Evolutionary conservation across 2,113 vertebrate species (phyloP).

Genomic region (Pituophis catenifer): DNA sequence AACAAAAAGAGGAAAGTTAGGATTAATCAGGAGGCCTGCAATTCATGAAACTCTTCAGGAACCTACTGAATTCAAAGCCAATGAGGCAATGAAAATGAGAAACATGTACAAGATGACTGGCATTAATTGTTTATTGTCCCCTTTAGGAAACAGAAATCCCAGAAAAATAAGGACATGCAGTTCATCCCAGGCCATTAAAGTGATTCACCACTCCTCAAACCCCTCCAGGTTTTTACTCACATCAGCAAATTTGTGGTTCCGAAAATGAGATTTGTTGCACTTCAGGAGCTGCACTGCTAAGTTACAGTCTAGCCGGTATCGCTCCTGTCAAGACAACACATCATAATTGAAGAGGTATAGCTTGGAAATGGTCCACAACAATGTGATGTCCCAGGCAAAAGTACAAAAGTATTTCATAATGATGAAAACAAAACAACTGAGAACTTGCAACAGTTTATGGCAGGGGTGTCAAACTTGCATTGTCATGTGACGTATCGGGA

Average conservation of each 20-base stretch:
- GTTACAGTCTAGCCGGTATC: conserved; percentile 96
- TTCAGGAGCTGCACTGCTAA: conserved; percentile 96
- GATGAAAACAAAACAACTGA: neutral
- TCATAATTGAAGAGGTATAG: neutral
- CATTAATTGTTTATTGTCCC: conserved; percentile 21
- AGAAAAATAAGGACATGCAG: neutral
- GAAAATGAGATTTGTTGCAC: conserved; percentile 99
- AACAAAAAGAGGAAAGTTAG: conserved; percentile 21
- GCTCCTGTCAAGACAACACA: conserved; percentile 77
- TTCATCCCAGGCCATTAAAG: neutral
- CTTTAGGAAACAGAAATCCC: conserved; percentile 16
- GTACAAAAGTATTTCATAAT: neutral
- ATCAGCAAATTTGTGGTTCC: conserved; percentile 97
- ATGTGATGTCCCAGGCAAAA: neutral
- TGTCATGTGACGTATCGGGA: too few species aligned
- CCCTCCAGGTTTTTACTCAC: conserved; percentile 74
- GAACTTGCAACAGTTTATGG: neutral
- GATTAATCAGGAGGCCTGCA: conserved; percentile 33
- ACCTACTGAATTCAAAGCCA: conserved; percentile 54
- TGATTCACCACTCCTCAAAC: neutral
- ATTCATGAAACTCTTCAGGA: conserved; percentile 34
- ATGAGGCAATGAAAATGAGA: conserved; percentile 13
- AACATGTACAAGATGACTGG: conserved; percentile 51
- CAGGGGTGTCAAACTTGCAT: too few species aligned
- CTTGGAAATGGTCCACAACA: rapidly evolving